Evolutionary conservation across 2,113 vertebrate species (phyloP).

Genomic region (Patagioenas fasciata): DNA sequence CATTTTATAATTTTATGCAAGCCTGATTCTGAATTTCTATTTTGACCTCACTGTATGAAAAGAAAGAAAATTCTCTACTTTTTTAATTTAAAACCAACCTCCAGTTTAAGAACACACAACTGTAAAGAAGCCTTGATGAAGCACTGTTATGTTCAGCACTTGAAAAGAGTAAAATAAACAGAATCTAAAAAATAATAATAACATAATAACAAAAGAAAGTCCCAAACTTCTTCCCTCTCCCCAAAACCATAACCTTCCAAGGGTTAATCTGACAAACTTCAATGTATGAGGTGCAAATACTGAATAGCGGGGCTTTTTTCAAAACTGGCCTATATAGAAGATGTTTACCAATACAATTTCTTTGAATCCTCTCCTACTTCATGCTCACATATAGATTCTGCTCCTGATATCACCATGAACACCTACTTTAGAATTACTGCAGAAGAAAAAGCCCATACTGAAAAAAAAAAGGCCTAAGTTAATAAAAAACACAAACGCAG

Average conservation of each 20-base stretch:
- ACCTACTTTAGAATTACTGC: neutral
- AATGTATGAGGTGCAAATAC: neutral
- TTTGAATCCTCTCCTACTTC: neutral
- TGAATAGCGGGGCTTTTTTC: neutral
- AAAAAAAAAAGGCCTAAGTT: neutral
- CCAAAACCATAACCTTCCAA: neutral
- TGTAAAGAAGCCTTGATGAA: neutral
- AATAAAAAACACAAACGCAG: neutral
- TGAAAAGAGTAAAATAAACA: neutral
- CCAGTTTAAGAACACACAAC: neutral
- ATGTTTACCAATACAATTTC: neutral
- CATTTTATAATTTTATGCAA: neutral
- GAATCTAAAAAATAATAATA: neutral
- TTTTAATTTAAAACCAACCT: neutral
- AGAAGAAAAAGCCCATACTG: neutral
- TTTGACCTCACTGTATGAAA: neutral
- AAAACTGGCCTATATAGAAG: neutral
- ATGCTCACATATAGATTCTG: neutral
- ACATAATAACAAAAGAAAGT: neutral
- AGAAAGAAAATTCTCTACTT: neutral
- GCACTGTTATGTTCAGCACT: neutral
- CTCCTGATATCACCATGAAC: neutral
- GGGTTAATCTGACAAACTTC: neutral
- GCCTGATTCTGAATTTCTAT: neutral
- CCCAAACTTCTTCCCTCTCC: neutral